phyloP scores from a whole-genome alignment of 1,140 invertebrate genomes.

The Saccostrea cuccullata region DNA sequence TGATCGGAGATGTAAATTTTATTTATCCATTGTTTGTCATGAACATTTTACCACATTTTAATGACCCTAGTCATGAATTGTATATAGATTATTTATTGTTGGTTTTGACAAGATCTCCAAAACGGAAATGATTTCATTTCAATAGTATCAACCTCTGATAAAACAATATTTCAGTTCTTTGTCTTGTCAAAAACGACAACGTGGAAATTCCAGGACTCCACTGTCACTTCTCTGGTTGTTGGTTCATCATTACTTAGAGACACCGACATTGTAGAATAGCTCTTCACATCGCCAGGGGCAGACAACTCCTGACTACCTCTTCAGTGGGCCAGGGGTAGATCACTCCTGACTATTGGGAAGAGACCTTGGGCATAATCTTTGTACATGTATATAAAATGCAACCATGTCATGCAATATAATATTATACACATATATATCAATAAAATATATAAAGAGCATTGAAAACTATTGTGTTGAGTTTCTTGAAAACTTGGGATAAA shows the following conservation, averaged over 20 bases:
- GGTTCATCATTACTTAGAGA: not conserved
- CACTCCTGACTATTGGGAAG: not conserved
- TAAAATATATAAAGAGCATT: conserved; percentile 35
- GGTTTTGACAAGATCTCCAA: conserved; percentile 27
- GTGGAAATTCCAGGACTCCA: not conserved
- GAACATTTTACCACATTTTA: conserved; percentile 1
- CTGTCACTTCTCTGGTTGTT: conserved; percentile 11
- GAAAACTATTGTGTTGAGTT: not conserved
- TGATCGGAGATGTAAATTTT: no score
- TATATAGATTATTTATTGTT: conserved; percentile 28
- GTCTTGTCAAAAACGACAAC: not conserved
- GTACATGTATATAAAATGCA: conserved; percentile 20
- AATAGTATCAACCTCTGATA: not conserved
- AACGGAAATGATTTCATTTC: not conserved
- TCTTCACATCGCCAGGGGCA: not conserved
- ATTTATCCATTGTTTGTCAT: conserved; percentile 6
- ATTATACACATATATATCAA: conserved; percentile 7
- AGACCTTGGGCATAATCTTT: conserved; percentile 28
- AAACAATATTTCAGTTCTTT: not conserved
- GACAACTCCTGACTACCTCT: not conserved
- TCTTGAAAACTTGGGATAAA: no score
- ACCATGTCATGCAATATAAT: conserved; percentile 32
- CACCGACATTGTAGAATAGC: not conserved
- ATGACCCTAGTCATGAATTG: conserved; percentile 17
- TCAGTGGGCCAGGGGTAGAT: not conserved